Percentiles rank a stretch among this genome's conserved stretches.
Evolutionary conservation across 2,888 invertebrate genomes (phyloP).

Genomic region (Isotomurus palustris): DNA sequence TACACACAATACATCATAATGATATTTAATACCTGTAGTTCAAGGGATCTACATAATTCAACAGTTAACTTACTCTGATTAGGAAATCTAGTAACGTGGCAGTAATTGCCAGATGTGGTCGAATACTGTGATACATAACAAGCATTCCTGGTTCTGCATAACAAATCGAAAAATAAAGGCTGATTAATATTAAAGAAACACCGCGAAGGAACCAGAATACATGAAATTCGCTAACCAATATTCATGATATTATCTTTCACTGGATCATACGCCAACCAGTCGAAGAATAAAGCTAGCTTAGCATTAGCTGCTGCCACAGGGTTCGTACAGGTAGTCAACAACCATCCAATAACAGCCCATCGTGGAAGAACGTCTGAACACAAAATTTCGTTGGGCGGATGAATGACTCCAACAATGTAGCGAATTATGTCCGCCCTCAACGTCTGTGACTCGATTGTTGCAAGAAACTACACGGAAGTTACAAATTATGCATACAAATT

Average conservation of each 20-base stretch:
- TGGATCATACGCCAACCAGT: slow-evolving; percentile 87
- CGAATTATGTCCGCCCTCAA: slow-evolving; percentile 87
- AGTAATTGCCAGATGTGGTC: slow-evolving; percentile 84
- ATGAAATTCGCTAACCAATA: slow-evolving; percentile 56
- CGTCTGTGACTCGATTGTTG: slow-evolving; percentile 85
- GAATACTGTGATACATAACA: slow-evolving; percentile 89
- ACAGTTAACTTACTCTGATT: slow-evolving; percentile 61
- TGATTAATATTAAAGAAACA: background rate
- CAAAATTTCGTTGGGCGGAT: slow-evolving; percentile 85
- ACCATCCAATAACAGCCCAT: slow-evolving; percentile 93
- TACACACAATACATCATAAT: slow-evolving; percentile 50
- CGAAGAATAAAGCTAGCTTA: slow-evolving; percentile 85
- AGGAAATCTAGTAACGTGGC: slow-evolving; percentile 85
- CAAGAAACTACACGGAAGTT: slow-evolving; percentile 65
- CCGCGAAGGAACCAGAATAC: background rate
- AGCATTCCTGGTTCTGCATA: slow-evolving; percentile 89
- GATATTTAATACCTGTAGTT: background rate
- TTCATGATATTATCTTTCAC: slow-evolving; percentile 93
- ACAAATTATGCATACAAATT: background rate
- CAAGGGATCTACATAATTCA: background rate
- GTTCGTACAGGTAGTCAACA: slow-evolving; percentile 83
- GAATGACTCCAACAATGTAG: slow-evolving; percentile 88
- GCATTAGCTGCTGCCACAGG: slow-evolving; percentile 85
- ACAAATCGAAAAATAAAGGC: background rate
- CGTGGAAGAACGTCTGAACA: slow-evolving; percentile 92